Conservation (phyloP, 2,113 vertebrate genomes). For the Clinocottus analis region DNA sequence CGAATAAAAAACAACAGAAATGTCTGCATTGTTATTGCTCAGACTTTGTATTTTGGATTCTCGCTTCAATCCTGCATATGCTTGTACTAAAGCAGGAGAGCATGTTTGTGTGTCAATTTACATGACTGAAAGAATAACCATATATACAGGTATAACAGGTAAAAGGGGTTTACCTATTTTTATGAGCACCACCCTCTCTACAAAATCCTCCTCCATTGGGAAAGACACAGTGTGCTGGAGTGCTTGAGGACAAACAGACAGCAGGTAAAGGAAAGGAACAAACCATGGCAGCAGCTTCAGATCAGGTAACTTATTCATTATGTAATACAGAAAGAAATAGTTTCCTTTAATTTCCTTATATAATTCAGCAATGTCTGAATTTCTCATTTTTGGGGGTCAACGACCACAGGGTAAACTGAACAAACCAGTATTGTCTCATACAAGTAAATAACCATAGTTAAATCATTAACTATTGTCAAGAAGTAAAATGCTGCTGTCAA, state of each 20-base stretch:
- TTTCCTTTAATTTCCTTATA: background rate
- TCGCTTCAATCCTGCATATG: background rate
- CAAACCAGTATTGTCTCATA: background rate
- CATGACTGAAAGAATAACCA: background rate
- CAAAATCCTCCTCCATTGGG: constrained; percentile 46
- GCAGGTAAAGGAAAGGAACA: constrained; percentile 20
- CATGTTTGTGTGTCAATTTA: background rate
- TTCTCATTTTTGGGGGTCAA: constrained; percentile 35
- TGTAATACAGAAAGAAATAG: background rate
- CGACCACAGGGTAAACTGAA: background rate
- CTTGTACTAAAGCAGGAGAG: background rate
- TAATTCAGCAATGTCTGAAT: background rate
- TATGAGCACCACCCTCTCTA: constrained; percentile 52
- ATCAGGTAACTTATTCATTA: constrained; percentile 68
- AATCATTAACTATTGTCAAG: background rate
- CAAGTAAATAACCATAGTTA: background rate
- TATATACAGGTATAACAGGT: background rate
- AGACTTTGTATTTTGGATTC: background rate
- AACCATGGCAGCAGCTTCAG: constrained; percentile 69
- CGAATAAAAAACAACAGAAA: constrained; percentile 2
- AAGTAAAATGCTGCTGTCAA: background rate
- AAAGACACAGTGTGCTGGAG: constrained; percentile 1
- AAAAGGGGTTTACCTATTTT: constrained; percentile 20
- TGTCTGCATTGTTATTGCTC: background rate
- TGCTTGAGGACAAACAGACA: background rate